Conservation (phyloP, 1,140 invertebrate genomes). For the Sinonovacula constricta region DNA sequence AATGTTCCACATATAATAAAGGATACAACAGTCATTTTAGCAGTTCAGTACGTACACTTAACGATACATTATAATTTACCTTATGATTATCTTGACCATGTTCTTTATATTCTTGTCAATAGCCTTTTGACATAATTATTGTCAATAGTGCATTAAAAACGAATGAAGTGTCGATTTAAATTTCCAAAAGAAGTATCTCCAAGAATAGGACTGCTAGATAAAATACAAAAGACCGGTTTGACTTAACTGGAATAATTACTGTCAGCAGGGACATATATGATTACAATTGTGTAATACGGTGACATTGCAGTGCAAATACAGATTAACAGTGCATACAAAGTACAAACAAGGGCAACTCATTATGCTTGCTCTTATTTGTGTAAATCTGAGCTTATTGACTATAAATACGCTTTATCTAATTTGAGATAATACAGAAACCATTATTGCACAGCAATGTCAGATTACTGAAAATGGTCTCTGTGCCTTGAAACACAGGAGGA, state of each 20-base stretch:
- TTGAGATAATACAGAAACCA: constrained; percentile 38
- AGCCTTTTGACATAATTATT: constrained; percentile 47
- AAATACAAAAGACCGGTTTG: constrained; percentile 49
- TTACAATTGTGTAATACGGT: constrained; percentile 50
- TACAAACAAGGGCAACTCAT: constrained; percentile 55
- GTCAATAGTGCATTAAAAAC: constrained; percentile 27
- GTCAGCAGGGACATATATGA: constrained; percentile 41
- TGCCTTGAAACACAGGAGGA: constrained; percentile 43
- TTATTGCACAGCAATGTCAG: constrained; percentile 1
- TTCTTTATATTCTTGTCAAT: constrained; percentile 31
- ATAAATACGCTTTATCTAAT: constrained; percentile 32
- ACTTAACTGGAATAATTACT: constrained; percentile 22
- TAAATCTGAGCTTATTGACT: constrained; percentile 56
- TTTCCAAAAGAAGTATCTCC: constrained; percentile 41
- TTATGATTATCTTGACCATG: constrained; percentile 18
- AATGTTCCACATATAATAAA: constrained; percentile 31
- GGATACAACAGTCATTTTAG: background rate
- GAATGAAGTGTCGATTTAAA: constrained; percentile 52
- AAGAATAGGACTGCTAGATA: constrained; percentile 20
- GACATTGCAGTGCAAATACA: constrained; percentile 57
- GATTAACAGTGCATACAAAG: constrained; percentile 53
- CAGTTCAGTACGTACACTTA: constrained; percentile 40
- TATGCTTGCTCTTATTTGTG: constrained; percentile 60
- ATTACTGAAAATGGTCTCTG: constrained; percentile 46
- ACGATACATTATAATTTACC: constrained; percentile 38